Base-by-base conservation (phyloP, 92 coral and sea anemone genomes). In the Phenganax subtilis region DNA sequence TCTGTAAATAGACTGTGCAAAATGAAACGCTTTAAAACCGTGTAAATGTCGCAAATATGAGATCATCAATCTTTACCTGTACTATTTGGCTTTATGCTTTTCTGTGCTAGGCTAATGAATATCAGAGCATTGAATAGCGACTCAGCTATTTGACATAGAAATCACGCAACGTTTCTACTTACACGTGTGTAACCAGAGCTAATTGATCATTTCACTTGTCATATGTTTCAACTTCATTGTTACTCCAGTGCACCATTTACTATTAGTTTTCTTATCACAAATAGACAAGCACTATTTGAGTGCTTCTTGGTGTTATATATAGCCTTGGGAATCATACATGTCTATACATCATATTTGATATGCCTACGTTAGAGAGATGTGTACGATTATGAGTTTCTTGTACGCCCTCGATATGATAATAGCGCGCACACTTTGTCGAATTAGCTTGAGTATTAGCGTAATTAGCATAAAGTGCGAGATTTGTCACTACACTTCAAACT, bases 391-490 rank as follows among this genome's bases (percentile, higher is more conserved):
- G 28, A 56, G 0, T 56, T 1, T 56, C 60, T 56, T 10, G 47
- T 37, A 37, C 47, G 0, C 47, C 3, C 47, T 1, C 47, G 47
- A 37, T 2, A 37, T 37, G 3, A 37, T 68, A 68, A 68, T 68
- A 30, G 73, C 73, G 73, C 73, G 29, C 1, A 68, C 54, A 30
- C 14, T 8, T 68, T 68, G 31, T 68, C 73, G 53, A 68, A 68
- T 68, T 68, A 68, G 73, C 29, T 68, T 1, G 47, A 29, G 73
- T 30, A 68, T 68, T 68, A 68, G 31, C 53, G 73, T 53, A 68
- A 68, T 68, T 68, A 68, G 30, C 73, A 68, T 68, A 68, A 68
- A 68, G 53, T 8, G 73, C 73, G 73, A 51, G 31, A 37, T 68
- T 68, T n/a, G 73, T 68, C 54, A n/a, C 30, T 37, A 12, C 25